These are phyloP conservation scores for Ennomos erosarius DNA, from an alignment of 2,888 invertebrate genomes.

Conservation along the genomic window DNA sequence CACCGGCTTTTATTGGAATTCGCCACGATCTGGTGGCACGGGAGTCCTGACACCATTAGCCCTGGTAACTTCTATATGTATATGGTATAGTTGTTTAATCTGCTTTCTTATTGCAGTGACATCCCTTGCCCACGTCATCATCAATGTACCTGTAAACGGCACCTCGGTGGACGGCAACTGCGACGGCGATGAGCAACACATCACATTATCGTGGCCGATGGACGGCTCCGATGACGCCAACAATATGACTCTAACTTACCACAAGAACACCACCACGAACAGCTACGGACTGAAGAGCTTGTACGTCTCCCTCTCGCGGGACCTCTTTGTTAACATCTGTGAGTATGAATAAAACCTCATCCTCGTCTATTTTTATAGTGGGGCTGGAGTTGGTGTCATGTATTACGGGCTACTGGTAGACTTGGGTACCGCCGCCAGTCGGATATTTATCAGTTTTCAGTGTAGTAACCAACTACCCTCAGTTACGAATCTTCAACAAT, in stretches of 20 bases:
- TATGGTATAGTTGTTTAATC: too few species aligned
- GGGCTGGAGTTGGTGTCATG: too few species aligned
- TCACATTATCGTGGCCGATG: slow-evolving; percentile 56
- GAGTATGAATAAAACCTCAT: slow-evolving; percentile 45
- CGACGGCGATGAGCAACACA: slow-evolving; percentile 55
- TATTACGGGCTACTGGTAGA: too few species aligned
- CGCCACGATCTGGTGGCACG: too few species aligned
- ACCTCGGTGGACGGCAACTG: slow-evolving; percentile 60
- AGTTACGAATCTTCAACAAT: too few species aligned
- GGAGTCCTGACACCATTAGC: too few species aligned
- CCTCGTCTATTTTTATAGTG: too few species aligned
- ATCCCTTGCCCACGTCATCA: slow-evolving; percentile 46
- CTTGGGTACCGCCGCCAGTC: too few species aligned
- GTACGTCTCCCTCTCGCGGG: slow-evolving; percentile 60
- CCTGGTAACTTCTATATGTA: too few species aligned
- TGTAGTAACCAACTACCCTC: too few species aligned
- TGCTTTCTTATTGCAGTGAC: slow-evolving; percentile 48
- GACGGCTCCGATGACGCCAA: slow-evolving; percentile 42
- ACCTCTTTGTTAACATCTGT: slow-evolving; percentile 75
- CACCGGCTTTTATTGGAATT: too few species aligned
- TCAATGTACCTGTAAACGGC: slow-evolving; percentile 69
- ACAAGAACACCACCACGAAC: slow-evolving; percentile 64
- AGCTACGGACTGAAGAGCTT: slow-evolving; percentile 60
- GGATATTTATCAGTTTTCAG: too few species aligned
- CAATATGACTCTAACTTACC: slow-evolving; percentile 61